These are phyloP conservation scores for Mesochorus sp. DNA, from an alignment of 2,888 invertebrate genomes.

Conservation along the genomic window DNA sequence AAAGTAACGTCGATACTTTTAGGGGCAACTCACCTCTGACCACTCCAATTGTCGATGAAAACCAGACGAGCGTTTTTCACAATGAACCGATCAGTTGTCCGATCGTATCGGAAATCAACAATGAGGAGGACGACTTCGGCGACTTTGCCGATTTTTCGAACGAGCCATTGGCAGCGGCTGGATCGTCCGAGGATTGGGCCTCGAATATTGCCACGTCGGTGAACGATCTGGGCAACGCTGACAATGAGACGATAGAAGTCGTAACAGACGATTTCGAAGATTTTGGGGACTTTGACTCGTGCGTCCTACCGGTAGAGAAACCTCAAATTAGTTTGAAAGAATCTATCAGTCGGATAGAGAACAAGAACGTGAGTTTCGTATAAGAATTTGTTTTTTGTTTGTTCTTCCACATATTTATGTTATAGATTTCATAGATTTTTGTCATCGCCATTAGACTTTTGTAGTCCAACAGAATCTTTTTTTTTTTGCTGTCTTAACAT, in stretches of 20 bases:
- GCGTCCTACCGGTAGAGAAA: slow-evolving; percentile 68
- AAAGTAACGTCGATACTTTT: not conserved
- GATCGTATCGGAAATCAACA: slow-evolving; percentile 9
- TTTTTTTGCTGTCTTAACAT: not conserved
- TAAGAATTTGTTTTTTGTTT: slow-evolving; percentile 40
- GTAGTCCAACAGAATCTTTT: not conserved
- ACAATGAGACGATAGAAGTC: not conserved
- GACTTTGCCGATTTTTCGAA: slow-evolving; percentile 81
- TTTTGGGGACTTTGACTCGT: slow-evolving; percentile 83
- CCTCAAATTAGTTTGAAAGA: slow-evolving; percentile 73
- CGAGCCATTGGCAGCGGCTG: slow-evolving; percentile 51
- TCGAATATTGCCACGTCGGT: slow-evolving; percentile 67
- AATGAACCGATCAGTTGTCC: slow-evolving; percentile 1
- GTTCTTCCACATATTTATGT: slow-evolving; percentile 23
- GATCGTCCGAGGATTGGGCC: slow-evolving; percentile 59
- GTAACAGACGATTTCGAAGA: slow-evolving; percentile 81
- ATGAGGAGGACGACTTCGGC: slow-evolving; percentile 80
- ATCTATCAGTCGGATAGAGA: slow-evolving; percentile 77
- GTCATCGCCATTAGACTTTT: not conserved
- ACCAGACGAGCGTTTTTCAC: not conserved
- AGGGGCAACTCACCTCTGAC: not conserved
- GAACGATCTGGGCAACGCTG: slow-evolving; percentile 28
- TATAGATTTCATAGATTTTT: slow-evolving; percentile 8
- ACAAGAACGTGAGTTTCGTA: slow-evolving; percentile 76
- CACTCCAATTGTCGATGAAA: slow-evolving; percentile 2